Percentiles rank a stretch among this genome's conserved stretches.
These are phyloP conservation scores for Myiopsitta monachus DNA, from an alignment of 2,113 vertebrate genomes.

Conservation along the genomic window DNA sequence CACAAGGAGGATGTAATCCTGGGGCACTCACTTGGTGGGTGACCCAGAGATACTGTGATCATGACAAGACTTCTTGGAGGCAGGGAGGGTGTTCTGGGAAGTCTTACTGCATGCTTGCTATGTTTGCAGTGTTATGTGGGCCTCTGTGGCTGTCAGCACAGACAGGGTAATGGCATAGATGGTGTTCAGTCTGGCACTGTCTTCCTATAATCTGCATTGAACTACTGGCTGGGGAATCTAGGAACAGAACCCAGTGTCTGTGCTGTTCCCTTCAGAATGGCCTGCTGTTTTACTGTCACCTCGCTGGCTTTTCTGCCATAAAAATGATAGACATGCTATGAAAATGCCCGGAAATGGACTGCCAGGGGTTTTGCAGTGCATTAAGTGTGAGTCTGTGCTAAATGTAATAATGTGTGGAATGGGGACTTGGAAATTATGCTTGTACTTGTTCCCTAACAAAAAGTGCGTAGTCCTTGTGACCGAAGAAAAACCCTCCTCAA, in stretches of 20 bases:
- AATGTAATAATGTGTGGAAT: not conserved
- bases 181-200: not conserved
- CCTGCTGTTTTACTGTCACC: not conserved
- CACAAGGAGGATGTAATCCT: not conserved
- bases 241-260: not conserved
- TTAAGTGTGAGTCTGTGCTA: not conserved
- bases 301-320: not conserved
- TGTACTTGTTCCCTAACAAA: not conserved
- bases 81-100: not conserved
- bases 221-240: not conserved
- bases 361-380: not conserved
- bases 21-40: not conserved
- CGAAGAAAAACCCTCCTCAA: not conserved
- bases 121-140: not conserved
- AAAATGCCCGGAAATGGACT: not conserved
- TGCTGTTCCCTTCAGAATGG: not conserved
- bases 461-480: not conserved
- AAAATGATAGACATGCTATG: not conserved
- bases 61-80: not conserved
- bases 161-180: not conserved
- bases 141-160: not conserved
- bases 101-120: not conserved
- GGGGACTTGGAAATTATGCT: not conserved
- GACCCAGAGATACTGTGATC: not conserved
- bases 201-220: not conserved